Evolutionary conservation across 1,140 invertebrate genomes (phyloP).

Genomic region (Vollenhovia emeryi): DNA sequence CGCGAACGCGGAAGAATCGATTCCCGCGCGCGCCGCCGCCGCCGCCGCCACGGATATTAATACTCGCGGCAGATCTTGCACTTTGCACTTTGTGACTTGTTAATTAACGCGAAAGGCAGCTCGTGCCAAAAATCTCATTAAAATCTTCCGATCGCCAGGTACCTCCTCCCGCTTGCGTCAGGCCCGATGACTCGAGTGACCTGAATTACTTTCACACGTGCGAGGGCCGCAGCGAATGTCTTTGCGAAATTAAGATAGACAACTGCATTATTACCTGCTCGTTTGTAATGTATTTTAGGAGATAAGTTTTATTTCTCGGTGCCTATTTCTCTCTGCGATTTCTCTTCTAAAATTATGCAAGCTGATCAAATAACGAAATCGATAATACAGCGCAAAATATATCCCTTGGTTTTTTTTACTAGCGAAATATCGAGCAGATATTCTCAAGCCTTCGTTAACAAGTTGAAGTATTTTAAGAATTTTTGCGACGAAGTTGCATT

Average conservation of each 20-base stretch:
- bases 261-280: not conserved
- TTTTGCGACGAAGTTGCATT: not conserved
- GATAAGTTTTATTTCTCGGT: not conserved
- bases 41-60: too few relatives aligned
- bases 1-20: not conserved
- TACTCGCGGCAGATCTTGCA: not conserved
- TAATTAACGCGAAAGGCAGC: slow-evolving; percentile 18
- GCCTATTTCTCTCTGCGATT: not conserved
- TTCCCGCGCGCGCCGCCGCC: not conserved
- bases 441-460: not conserved
- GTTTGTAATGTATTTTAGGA: not conserved
- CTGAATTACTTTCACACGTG: not conserved
- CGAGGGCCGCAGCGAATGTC: not conserved
- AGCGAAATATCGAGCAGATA: not conserved
- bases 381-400: not conserved
- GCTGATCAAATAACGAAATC: not conserved
- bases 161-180: not conserved
- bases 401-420: not conserved
- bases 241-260: not conserved
- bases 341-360: not conserved
- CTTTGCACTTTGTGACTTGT: slow-evolving; percentile 11
- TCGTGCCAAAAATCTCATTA: slow-evolving; percentile 28
- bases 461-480: not conserved
- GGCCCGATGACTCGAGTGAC: not conserved
- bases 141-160: slow-evolving; percentile 1